Conservation (phyloP, 2,113 vertebrate genomes). For the Helogale parvula region DNA sequence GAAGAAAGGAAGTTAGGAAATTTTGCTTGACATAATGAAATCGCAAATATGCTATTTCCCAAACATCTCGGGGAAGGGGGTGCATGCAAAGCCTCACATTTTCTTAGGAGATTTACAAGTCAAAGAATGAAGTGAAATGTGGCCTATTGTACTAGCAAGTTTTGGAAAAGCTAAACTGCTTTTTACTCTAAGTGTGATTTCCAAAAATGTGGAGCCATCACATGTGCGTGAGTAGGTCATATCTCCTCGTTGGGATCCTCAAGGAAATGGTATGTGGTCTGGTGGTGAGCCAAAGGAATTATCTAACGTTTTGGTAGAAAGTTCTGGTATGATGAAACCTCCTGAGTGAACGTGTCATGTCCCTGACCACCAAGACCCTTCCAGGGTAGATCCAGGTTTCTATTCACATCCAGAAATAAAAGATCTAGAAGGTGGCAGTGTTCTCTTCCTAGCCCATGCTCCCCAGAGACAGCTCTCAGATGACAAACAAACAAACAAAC, state of each 20-base stretch:
- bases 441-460: not conserved
- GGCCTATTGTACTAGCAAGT: not conserved
- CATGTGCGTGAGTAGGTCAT: not conserved
- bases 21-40: slow-evolving; percentile 42
- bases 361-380: not conserved
- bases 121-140: slow-evolving; percentile 17
- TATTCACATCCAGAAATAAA: slow-evolving; percentile 10
- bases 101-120: not conserved
- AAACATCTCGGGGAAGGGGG: not conserved
- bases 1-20: not conserved
- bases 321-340: not conserved
- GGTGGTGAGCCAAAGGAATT: not conserved
- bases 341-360: not conserved
- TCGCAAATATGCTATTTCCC: not conserved
- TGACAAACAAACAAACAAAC: not conserved
- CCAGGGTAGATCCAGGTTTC: not conserved
- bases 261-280: not conserved
- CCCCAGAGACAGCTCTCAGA: not conserved
- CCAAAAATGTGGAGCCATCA: not conserved
- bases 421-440: not conserved
- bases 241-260: not conserved
- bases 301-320: not conserved
- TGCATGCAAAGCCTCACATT: not conserved
- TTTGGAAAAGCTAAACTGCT: not conserved
- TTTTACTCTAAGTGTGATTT: not conserved